These are phyloP conservation scores for Diogma glabrata DNA, from an alignment of 2,888 invertebrate species.

Conservation along the genomic window DNA sequence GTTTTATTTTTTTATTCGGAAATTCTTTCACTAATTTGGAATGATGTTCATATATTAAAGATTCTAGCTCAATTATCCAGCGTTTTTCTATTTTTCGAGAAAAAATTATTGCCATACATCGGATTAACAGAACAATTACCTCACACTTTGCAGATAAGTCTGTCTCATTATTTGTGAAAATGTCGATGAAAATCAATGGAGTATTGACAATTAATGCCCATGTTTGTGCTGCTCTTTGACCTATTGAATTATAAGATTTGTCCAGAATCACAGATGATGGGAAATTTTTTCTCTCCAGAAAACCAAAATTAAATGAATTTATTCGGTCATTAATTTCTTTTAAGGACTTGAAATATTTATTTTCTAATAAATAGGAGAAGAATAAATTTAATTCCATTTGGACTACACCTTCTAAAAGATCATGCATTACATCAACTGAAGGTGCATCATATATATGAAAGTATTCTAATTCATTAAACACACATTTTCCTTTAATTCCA, in stretches of 20 bases:
- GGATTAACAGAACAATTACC: background rate
- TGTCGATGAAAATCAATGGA: slow-evolving; percentile 7
- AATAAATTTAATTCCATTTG: slow-evolving; percentile 18
- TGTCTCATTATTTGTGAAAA: background rate
- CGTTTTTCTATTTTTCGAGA: no score
- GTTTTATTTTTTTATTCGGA: no score
- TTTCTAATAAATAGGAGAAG: slow-evolving; percentile 12
- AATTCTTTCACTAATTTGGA: no score
- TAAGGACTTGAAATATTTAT: slow-evolving; percentile 10
- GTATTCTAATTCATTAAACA: slow-evolving; percentile 18
- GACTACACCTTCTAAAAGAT: slow-evolving; percentile 20
- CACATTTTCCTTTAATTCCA: slow-evolving; percentile 17
- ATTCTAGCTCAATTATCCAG: no score
- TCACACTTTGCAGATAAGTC: background rate
- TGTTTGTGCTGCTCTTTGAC: slow-evolving; percentile 17
- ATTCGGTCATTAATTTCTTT: slow-evolving; percentile 14
- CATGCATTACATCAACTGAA: slow-evolving; percentile 21
- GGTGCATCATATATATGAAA: slow-evolving; percentile 17
- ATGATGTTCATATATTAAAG: no score
- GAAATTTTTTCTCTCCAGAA: slow-evolving; percentile 13
- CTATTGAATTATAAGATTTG: slow-evolving; percentile 10
- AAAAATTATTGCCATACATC: slow-evolving; percentile 4
- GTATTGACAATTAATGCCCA: slow-evolving; percentile 14
- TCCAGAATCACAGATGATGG: slow-evolving; percentile 14
- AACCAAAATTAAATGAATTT: slow-evolving; percentile 17